Percentiles rank a stretch among this genome's conserved stretches.
These are phyloP conservation scores for Drosophila falleni DNA, from an alignment of 2,888 invertebrate genomes.

Conservation along the genomic window DNA sequence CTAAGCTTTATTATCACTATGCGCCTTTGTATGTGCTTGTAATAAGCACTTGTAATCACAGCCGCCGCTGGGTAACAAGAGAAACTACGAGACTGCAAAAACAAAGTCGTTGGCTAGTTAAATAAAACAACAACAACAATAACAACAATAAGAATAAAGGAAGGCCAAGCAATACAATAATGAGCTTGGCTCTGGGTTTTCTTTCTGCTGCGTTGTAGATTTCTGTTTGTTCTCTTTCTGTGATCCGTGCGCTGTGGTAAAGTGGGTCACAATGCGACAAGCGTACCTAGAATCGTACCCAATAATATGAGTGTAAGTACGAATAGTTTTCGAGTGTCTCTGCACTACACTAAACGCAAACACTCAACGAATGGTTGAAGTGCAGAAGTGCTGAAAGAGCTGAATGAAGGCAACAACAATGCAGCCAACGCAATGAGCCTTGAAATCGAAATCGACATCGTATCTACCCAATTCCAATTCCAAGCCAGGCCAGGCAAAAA, in stretches of 20 bases:
- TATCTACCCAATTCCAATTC: conserved; percentile 5
- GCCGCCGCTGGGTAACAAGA: conserved; percentile 50
- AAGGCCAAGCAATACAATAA: conserved; percentile 64
- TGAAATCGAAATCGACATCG: conserved; percentile 37
- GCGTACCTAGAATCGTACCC: conserved; percentile 44
- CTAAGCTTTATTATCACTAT: conserved; percentile 29
- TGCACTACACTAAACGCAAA: not conserved
- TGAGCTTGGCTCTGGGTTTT: conserved; percentile 51
- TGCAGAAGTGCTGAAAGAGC: conserved; percentile 16
- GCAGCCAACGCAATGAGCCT: conserved; percentile 38
- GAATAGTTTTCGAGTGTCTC: conserved; percentile 44
- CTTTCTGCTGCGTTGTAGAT: conserved; percentile 48
- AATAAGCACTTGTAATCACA: conserved; percentile 52
- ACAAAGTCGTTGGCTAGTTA: conserved; percentile 16
- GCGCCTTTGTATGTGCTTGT: not conserved
- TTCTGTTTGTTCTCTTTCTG: conserved; percentile 37
- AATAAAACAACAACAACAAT: conserved; percentile 16
- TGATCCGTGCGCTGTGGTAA: conserved; percentile 48
- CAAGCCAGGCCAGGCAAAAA: conserved; percentile 41
- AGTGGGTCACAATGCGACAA: conserved; percentile 50
- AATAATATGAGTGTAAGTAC: conserved; percentile 23
- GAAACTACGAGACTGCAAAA: conserved; percentile 53
- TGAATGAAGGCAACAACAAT: conserved; percentile 28
- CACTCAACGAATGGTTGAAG: conserved; percentile 10
- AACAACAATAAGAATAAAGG: conserved; percentile 39